Conservation (phyloP, 2,113 vertebrate species). For the Notarius lentiginosus region DNA sequence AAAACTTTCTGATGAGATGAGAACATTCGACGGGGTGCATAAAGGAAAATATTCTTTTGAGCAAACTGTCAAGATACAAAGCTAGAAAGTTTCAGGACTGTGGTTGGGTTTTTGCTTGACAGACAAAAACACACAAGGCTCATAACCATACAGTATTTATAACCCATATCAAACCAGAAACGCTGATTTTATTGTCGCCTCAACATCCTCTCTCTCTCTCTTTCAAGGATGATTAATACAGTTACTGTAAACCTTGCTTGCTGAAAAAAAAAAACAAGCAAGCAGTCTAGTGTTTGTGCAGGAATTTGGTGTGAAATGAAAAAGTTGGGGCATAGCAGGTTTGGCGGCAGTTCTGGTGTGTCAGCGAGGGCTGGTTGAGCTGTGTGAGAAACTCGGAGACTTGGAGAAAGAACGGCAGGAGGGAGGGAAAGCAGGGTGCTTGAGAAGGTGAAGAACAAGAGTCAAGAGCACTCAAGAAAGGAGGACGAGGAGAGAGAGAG, state of each 20-base stretch:
- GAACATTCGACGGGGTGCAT: neutral
- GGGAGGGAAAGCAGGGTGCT: slow-evolving; percentile 11
- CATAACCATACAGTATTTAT: too few relatives aligned
- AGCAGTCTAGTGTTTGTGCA: neutral
- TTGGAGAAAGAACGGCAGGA: neutral
- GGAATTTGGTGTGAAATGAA: slow-evolving; percentile 20
- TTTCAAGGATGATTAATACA: neutral
- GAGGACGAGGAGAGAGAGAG: neutral
- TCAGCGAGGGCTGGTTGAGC: slow-evolving; percentile 41
- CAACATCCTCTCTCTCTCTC: neutral
- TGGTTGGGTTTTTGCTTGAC: neutral
- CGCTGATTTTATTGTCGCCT: neutral
- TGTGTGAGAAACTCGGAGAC: slow-evolving; percentile 47
- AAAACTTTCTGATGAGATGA: neutral
- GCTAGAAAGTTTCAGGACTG: slow-evolving; percentile 10
- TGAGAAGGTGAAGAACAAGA: slow-evolving; percentile 32
- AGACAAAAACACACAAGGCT: neutral
- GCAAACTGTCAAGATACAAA: neutral
- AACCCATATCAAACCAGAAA: neutral
- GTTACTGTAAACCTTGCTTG: slow-evolving; percentile 7
- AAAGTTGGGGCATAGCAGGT: slow-evolving; percentile 19
- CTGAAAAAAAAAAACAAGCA: neutral
- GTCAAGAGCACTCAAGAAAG: slow-evolving; percentile 35
- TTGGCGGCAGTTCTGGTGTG: slow-evolving; percentile 40
- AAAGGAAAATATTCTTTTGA: neutral